Evolutionary conservation across 2,888 invertebrate species (phyloP).

Genomic region (Melikaiella ostensackeni): DNA sequence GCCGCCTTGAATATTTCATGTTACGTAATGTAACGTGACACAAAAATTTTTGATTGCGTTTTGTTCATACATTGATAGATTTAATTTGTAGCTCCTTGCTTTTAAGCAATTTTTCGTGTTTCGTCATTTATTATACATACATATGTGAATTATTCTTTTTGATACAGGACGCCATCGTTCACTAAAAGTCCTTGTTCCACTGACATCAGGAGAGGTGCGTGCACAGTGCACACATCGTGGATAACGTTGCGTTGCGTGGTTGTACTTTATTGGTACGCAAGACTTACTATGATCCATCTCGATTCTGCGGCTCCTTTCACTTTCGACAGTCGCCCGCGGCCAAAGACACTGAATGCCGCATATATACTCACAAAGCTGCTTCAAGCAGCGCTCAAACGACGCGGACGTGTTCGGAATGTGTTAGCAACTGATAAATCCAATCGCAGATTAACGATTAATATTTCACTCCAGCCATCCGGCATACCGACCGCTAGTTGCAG

Average conservation of each 20-base stretch:
- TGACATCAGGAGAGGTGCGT: conserved; percentile 61
- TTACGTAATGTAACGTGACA: too few species aligned
- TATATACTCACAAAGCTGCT: conserved; percentile 36
- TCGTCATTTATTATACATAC: conserved; percentile 23
- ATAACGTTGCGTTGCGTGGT: conserved; percentile 23
- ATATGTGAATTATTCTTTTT: conserved; percentile 21
- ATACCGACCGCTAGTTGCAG: conserved; percentile 14
- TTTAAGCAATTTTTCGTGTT: conserved; percentile 20
- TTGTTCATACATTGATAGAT: neutral
- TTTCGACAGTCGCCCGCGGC: conserved; percentile 63
- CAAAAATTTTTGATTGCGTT: neutral
- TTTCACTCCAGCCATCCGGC: conserved; percentile 9
- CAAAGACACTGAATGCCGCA: conserved; percentile 49
- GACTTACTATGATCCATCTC: conserved; percentile 60
- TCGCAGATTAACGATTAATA: conserved; percentile 33
- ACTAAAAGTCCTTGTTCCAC: conserved; percentile 63
- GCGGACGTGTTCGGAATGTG: conserved; percentile 36
- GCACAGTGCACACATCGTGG: conserved; percentile 57
- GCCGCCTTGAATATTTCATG: too few species aligned
- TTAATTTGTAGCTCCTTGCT: neutral
- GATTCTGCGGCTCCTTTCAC: conserved; percentile 68
- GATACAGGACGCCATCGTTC: conserved; percentile 51
- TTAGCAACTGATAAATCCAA: conserved; percentile 35
- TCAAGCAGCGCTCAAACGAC: conserved; percentile 32
- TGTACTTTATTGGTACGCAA: conserved; percentile 36